A percentile compares a stretch with the other conserved stretches of the same genome.
Conservation (phyloP, 2,113 vertebrate genomes). For the Nycticorax nycticorax region DNA sequence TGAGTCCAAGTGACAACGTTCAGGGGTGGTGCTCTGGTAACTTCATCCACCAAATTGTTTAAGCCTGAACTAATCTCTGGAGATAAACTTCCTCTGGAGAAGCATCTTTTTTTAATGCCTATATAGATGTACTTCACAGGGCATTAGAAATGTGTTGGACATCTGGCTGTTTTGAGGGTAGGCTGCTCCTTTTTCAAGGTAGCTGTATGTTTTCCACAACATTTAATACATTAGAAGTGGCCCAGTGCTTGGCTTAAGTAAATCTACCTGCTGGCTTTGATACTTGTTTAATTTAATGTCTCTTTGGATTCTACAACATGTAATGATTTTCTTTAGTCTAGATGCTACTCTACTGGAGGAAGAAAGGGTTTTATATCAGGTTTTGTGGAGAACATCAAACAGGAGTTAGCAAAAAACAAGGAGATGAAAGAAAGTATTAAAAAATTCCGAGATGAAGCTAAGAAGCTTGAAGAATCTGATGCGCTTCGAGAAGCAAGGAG, state of each 20-base stretch:
- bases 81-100: not conserved
- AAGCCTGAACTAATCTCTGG: not conserved
- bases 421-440: conserved; percentile 97
- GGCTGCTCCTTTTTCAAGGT: not conserved
- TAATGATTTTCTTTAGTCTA: conserved; percentile 61
- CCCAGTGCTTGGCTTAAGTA: fast-evolving
- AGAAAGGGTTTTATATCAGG: conserved; percentile 92
- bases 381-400: conserved; percentile 91
- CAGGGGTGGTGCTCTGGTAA: not conserved
- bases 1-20: not conserved
- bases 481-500: conserved; percentile 88
- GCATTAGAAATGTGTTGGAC: fast-evolving
- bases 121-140: too few species aligned
- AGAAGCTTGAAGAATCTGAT: conserved; percentile 92
- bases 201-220: fast-evolving
- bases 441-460: conserved; percentile 92
- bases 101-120: not conserved
- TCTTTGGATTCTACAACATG: not conserved
- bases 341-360: conserved; percentile 74
- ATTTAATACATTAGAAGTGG: fast-evolving
- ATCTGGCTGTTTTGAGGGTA: not conserved
- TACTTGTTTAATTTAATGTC: fast-evolving
- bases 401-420: conserved; percentile 92
- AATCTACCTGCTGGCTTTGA: not conserved
- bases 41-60: not conserved